Evolutionary conservation across 2,113 vertebrate genomes (phyloP).

Genomic region (Egretta garzetta): DNA sequence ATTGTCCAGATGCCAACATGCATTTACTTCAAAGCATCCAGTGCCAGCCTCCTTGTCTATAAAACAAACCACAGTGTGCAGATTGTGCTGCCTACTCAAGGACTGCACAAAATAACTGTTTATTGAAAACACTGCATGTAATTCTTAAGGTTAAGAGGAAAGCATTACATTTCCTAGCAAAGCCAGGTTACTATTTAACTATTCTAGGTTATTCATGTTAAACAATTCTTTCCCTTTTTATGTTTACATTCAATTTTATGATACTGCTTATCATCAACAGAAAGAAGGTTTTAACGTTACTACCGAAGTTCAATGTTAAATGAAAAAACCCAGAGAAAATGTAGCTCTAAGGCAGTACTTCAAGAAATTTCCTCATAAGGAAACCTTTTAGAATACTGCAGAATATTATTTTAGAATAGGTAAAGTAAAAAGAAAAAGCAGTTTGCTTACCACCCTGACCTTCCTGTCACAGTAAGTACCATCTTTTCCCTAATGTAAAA

Average conservation of each 20-base stretch:
- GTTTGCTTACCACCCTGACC: neutral
- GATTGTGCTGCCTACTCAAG: neutral
- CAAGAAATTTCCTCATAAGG: neutral
- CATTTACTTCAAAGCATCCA: neutral
- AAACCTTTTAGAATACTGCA: neutral
- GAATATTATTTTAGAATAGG: neutral
- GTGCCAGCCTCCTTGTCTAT: too few relatives aligned
- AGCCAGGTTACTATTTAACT: neutral
- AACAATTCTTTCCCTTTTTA: neutral
- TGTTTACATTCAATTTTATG: neutral
- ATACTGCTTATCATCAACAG: neutral
- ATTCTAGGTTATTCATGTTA: neutral
- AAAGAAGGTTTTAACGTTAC: neutral
- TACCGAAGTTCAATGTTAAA: neutral
- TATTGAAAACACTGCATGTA: neutral
- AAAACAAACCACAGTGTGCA: neutral
- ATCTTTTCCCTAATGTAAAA: neutral
- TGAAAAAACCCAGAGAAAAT: neutral
- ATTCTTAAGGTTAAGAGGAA: neutral
- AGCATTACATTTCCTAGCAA: neutral
- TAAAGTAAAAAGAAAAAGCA: neutral
- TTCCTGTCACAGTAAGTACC: neutral
- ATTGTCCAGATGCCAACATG: rapidly evolving
- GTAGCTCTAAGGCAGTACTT: neutral
- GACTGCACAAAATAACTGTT: neutral